These are phyloP conservation scores for Proisotoma minuta DNA, from an alignment of 2,888 invertebrate genomes.

Conservation along the genomic window DNA sequence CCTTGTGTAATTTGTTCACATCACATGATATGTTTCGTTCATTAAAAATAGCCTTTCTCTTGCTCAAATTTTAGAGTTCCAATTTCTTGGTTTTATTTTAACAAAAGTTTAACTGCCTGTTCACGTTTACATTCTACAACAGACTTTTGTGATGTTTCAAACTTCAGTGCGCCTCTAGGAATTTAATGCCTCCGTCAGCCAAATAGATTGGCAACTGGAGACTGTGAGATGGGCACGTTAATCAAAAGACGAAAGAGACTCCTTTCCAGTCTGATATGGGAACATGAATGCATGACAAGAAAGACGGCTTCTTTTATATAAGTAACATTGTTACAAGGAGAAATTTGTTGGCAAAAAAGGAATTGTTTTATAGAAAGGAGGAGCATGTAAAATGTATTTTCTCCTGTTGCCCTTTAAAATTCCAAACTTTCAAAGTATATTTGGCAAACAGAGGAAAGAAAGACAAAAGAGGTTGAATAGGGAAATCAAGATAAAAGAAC, in stretches of 20 bases:
- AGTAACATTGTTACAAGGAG: no score
- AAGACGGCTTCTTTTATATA: no score
- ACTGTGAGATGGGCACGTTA: conserved; percentile 15
- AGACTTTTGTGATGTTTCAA: conserved; percentile 2
- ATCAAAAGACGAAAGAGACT: conserved; percentile 12
- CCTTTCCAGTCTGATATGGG: neutral
- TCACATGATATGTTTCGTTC: conserved; percentile 14
- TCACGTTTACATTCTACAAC: neutral
- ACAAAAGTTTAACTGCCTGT: conserved; percentile 7
- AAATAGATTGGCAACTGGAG: conserved; percentile 19
- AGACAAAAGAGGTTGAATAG: neutral
- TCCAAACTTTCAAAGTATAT: conserved; percentile 1
- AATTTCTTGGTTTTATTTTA: conserved; percentile 17
- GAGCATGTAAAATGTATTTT: conserved; percentile 1
- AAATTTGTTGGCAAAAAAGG: no score
- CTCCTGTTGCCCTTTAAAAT: conserved; percentile 1
- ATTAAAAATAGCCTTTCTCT: conserved; percentile 14
- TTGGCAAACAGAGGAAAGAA: neutral
- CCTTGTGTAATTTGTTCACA: conserved; percentile 4
- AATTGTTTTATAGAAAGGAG: conserved; percentile 9
- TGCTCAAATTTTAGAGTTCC: conserved; percentile 5
- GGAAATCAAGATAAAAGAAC: neutral
- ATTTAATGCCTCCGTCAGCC: conserved; percentile 18
- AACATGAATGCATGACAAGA: neutral
- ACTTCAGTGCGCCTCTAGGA: conserved; percentile 6